phyloP scores from a whole-genome alignment of 2,888 invertebrate species.

The Drosophila heteroneura region DNA sequence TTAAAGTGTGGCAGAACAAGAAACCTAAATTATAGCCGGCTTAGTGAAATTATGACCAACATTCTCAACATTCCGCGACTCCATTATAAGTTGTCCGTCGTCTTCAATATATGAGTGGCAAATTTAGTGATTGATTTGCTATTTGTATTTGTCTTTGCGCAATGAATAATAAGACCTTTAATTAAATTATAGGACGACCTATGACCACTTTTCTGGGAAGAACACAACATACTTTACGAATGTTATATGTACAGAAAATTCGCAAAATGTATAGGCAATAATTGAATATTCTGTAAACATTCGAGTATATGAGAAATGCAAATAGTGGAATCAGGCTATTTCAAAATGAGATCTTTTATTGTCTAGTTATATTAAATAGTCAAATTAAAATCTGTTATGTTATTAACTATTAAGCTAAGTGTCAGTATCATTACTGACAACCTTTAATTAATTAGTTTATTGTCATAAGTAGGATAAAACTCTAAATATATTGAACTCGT shows the following conservation, averaged over 20 bases:
- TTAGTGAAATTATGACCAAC: neutral
- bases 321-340: neutral
- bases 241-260: neutral
- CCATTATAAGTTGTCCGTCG: neutral
- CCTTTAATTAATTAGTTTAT: too few relatives aligned
- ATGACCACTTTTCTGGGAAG: neutral
- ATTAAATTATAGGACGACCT: neutral
- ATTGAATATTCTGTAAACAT: too few relatives aligned
- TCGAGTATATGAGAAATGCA: neutral
- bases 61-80: neutral
- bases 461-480: too few relatives aligned
- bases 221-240: neutral
- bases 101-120: neutral
- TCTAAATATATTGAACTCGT: too few relatives aligned
- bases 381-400: neutral
- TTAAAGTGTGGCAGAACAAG: neutral
- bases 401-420: neutral
- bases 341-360: neutral
- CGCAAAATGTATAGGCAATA: neutral
- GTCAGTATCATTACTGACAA: neutral
- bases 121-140: neutral
- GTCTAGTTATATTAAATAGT: neutral
- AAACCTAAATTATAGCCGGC: neutral
- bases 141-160: neutral
- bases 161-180: neutral